A percentile compares a stretch with the other conserved stretches of the same genome.
Evolutionary conservation across 37 sponge, comb jelly and placozoan species (phyloP).

Genomic region (Mnemiopsis leidyi): DNA sequence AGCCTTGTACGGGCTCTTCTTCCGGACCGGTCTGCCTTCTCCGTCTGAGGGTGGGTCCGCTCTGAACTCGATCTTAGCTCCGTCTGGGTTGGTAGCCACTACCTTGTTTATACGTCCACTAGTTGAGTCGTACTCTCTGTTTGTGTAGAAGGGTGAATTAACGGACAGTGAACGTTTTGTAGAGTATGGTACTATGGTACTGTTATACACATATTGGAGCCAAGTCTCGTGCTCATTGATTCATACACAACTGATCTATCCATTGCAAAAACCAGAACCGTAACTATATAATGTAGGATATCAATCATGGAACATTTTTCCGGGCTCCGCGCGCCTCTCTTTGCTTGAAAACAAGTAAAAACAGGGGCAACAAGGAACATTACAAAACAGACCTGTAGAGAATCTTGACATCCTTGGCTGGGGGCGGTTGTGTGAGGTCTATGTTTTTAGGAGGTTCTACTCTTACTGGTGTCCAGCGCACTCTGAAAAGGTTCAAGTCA

Average conservation of each 20-base stretch:
- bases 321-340: too few species aligned
- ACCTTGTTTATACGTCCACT: constrained; percentile 63
- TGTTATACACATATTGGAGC: background rate
- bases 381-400: constrained; percentile 28
- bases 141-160: too few species aligned
- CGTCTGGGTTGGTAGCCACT: constrained; percentile 52
- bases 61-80: constrained; percentile 56
- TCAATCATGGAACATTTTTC: too few species aligned
- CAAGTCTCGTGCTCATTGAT: too few species aligned
- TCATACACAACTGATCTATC: too few species aligned
- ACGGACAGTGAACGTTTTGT: background rate
- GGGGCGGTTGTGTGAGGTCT: constrained; percentile 37
- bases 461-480: constrained; percentile 48
- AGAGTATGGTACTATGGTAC: background rate
- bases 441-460: constrained; percentile 61
- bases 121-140: constrained; percentile 28
- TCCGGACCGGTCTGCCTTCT: background rate
- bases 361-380: background rate
- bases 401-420: constrained; percentile 61
- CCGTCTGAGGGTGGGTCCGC: constrained; percentile 53
- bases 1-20: constrained; percentile 49
- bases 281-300: too few species aligned
- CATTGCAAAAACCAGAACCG: too few species aligned
- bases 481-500: constrained; percentile 40
- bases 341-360: too few species aligned